These are phyloP conservation scores for Eptatretus burgeri DNA, from an alignment of 2,113 vertebrate species.

Conservation along the genomic window DNA sequence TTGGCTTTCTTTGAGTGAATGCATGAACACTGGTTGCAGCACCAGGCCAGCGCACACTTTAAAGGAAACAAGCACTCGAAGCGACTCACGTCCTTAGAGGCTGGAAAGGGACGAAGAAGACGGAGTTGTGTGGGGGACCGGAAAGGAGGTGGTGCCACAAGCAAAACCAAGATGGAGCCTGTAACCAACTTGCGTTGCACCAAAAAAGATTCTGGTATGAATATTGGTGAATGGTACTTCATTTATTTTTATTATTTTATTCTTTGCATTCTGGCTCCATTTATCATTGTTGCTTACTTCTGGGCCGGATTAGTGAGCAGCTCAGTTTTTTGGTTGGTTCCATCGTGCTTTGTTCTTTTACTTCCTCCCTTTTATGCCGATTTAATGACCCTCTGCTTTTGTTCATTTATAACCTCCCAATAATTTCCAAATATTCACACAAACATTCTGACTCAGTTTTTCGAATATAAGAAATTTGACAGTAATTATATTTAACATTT, in stretches of 20 bases:
- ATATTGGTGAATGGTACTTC: neutral
- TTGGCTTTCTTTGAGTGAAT: neutral
- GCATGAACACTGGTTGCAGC: neutral
- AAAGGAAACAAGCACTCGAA: constrained; percentile 5
- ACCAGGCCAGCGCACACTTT: constrained; percentile 1
- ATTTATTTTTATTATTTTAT: neutral
- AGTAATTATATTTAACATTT: too few species aligned
- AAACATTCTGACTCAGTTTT: too few species aligned
- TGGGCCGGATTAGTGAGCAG: too few species aligned
- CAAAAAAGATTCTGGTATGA: neutral
- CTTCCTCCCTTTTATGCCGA: too few species aligned
- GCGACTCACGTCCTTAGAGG: constrained; percentile 1
- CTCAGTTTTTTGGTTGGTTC: too few species aligned
- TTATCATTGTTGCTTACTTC: too few species aligned
- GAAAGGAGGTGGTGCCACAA: neutral
- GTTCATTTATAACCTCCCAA: too few species aligned
- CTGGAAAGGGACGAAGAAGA: neutral
- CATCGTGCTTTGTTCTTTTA: too few species aligned
- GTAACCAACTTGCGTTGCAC: neutral
- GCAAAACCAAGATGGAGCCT: neutral
- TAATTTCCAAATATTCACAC: too few species aligned
- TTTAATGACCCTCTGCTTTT: too few species aligned
- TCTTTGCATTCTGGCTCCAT: too few species aligned
- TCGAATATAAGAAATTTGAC: too few species aligned
- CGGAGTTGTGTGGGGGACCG: neutral